Conservation (phyloP, 2,113 vertebrate species). For the Tetrao urogallus region DNA sequence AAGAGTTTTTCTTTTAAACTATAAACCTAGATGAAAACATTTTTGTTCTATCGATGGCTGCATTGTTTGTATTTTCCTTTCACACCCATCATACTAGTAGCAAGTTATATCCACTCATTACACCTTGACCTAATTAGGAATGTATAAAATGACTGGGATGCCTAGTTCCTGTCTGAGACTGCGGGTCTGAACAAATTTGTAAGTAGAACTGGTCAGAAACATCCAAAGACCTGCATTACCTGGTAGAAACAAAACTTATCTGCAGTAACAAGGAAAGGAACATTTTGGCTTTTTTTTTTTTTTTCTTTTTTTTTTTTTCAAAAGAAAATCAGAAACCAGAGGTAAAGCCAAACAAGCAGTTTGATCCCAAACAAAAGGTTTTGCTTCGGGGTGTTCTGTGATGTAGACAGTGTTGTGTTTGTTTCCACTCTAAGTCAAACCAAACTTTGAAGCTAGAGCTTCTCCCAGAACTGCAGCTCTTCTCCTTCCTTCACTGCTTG, state of each 20-base stretch:
- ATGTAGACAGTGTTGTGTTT: not conserved
- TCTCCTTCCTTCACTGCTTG: not conserved
- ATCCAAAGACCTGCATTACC: not conserved
- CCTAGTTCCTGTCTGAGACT: not conserved
- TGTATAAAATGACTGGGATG: not conserved
- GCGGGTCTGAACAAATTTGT: not conserved
- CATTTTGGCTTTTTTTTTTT: not conserved
- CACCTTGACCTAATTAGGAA: not conserved
- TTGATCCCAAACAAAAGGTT: not conserved
- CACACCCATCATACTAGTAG: not conserved
- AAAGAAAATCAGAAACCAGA: not conserved
- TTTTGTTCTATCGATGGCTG: constrained; percentile 6
- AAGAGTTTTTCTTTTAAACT: not conserved
- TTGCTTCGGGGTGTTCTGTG: not conserved
- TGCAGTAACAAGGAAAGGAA: not conserved
- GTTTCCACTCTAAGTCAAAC: not conserved
- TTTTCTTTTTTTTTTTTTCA: not conserved
- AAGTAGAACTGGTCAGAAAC: not conserved
- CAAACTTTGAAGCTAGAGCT: not conserved
- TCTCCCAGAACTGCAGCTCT: not conserved
- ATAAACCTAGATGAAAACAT: not conserved
- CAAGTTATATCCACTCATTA: not conserved
- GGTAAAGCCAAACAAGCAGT: not conserved
- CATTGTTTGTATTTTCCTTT: not conserved
- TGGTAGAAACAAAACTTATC: not conserved